A percentile compares a stretch with the other conserved stretches of the same genome.
These are phyloP conservation scores for Micromys minutus DNA, from an alignment of 2,113 vertebrate species.

Conservation along the genomic window DNA sequence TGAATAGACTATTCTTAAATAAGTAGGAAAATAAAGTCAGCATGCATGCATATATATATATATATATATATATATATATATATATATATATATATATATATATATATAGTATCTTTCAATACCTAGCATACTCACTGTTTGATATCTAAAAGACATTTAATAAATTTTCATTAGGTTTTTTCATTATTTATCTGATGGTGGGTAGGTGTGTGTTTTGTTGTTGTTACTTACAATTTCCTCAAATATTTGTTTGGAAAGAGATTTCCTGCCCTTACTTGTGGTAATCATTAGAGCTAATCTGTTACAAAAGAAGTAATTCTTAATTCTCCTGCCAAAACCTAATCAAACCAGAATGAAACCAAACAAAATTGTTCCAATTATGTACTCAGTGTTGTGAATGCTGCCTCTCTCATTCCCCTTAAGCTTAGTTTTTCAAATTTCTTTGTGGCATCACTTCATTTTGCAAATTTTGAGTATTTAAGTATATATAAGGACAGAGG, in stretches of 20 bases:
- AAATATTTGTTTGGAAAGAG: conserved; percentile 26
- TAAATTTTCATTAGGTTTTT: conserved; percentile 32
- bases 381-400: conserved; percentile 8
- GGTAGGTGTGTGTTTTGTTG: not conserved
- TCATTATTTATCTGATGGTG: not conserved
- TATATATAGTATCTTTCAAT: too few species aligned
- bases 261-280: not conserved
- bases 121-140: not conserved
- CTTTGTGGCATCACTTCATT: not conserved
- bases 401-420: not conserved
- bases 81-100: too few species aligned
- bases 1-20: conserved; percentile 20
- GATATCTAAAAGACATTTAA: not conserved
- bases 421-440: conserved; percentile 15
- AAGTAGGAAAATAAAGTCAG: conserved; percentile 48
- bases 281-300: conserved; percentile 36
- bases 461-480: conserved; percentile 42
- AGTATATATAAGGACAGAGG: not conserved
- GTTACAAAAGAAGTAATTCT: conserved; percentile 43
- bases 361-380: conserved; percentile 41
- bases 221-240: conserved; percentile 31
- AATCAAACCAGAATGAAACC: conserved; percentile 35
- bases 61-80: too few species aligned
- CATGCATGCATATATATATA: too few species aligned
- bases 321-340: not conserved